Evolutionary conservation across 1,140 invertebrate genomes (phyloP), one percentile per base, ranked within the genome.

Genomic region (Macrosteles quadrilineatus): DNA sequence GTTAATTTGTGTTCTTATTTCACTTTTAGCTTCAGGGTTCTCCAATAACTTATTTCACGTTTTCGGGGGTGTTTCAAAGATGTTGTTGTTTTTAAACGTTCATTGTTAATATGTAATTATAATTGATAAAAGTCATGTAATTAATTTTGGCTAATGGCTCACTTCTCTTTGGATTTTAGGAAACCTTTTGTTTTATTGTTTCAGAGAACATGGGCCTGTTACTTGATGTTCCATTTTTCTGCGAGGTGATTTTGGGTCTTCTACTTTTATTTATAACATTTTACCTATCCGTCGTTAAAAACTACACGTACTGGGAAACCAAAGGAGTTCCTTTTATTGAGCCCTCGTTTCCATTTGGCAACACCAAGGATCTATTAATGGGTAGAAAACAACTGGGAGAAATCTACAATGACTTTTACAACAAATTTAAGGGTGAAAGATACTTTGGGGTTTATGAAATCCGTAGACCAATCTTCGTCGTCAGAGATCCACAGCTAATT

Each of bases 231-330:
- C 6, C 62, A 12, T n/a, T 40, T 19, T 3, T 36, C n/a, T 53
- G 3, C 23, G 62, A 64, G 19, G 62, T 64, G 32, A 36, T 36
- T 3, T 19, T 64, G 1, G 29, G 30, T 3, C 3, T 43, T 36
- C 11, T 64, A 9, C n/a, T 64, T 23, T 64, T 64, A 64, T n/a
- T 12, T 27, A 4, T n/a, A 21, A 32, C 14, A 76, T 0, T 76
- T 81, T 62, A 72, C 83, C 1, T 27, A 9, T 36, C 19, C n/a
- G 17, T 64, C 4, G 25, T 36, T 1, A 25, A 23, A 43, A 66
- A n/a, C 11, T 43, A 66, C 65, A 68, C 75, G 59, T 85, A 82
- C 71, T 86, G 84, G 84, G 74, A 76, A 27, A 75, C 77, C n/a
- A 72, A 70, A 67, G 80, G 79, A n/a, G 78, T 86, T 11, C 72